Evolutionary conservation across 1,140 invertebrate genomes (phyloP), one percentile per base, ranked within the genome.

Genomic region (Subanguina moxae): DNA sequence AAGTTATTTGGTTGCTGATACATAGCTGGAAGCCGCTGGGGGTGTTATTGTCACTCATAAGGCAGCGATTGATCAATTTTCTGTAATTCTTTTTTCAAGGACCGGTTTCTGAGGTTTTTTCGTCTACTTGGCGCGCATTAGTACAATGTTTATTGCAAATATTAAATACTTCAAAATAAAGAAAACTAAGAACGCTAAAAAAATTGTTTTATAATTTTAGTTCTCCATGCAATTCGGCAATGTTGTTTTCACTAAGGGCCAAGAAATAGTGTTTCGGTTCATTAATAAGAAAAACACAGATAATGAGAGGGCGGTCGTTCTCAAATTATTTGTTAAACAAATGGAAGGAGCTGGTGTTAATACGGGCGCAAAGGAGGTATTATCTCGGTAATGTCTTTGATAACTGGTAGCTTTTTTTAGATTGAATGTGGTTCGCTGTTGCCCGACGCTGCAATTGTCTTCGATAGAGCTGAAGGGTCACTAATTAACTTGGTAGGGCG

Each of bases 151-250:
- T n/a, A n/a, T n/a, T n/a, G n/a, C n/a, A n/a, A n/a, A n/a, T n/a
- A n/a, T n/a, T n/a, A n/a, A n/a, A n/a, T n/a, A n/a, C n/a, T n/a
- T n/a, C n/a, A n/a, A n/a, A n/a, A n/a, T n/a, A n/a, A n/a, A n/a
- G n/a, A n/a, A n/a, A n/a, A n/a, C n/a, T n/a, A n/a, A n/a, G n/a
- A 38, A 3, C 32, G 3, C 32, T 11, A 11, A 38, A 38, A 38
- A 38, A 5, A 5, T 11, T 38, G 11, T 5, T 38, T 11, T 38
- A 11, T 38, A 11, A 38, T 56, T 56, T 23, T 23, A 96, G 82
- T 97, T 97, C 83, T 85, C 90, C 0, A 87, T 90, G 79, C 89
- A 91, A 79, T 97, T 97, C 85, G 87, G 90, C 27, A 89, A 90
- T 42, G 90, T 93, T 84, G 89, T 92, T 5, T 92, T 97, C 80